phyloP scores from a whole-genome alignment of 2,113 vertebrate species.

The Brachyhypopomus occidentalis region DNA sequence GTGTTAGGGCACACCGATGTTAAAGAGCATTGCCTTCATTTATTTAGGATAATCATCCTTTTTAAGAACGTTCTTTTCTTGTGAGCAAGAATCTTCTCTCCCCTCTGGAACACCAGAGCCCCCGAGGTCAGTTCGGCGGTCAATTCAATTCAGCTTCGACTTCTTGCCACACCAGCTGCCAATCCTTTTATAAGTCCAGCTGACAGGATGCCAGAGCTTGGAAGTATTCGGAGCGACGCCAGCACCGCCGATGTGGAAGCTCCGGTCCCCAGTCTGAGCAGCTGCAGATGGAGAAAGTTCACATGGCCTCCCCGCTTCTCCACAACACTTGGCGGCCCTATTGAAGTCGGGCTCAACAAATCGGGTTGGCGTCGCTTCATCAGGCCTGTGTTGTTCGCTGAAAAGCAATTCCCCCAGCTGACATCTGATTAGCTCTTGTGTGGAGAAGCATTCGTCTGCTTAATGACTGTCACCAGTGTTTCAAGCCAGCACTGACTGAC shows the following conservation, averaged over 20 bases:
- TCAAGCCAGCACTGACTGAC: neutral
- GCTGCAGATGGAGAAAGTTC: slow-evolving; percentile 20
- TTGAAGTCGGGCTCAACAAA: neutral
- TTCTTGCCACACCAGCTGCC: too few species aligned
- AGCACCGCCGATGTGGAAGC: neutral
- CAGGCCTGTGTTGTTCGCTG: slow-evolving; percentile 23
- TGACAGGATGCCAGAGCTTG: too few species aligned
- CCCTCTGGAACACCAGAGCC: too few species aligned
- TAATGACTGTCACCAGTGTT: slow-evolving; percentile 2
- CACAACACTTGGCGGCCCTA: neutral
- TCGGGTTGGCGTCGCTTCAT: slow-evolving; percentile 3
- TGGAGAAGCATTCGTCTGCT: neutral
- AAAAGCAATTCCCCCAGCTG: slow-evolving; percentile 23
- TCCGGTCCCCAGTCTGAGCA: neutral
- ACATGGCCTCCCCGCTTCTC: neutral
- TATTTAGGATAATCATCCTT: too few species aligned
- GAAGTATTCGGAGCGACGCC: neutral
- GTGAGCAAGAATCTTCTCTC: too few species aligned
- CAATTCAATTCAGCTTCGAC: too few species aligned
- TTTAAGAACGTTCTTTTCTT: too few species aligned
- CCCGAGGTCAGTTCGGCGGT: too few species aligned
- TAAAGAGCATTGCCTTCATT: too few species aligned
- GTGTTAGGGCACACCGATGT: too few species aligned
- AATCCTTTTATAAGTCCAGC: too few species aligned
- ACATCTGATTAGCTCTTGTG: slow-evolving; percentile 8